These are phyloP conservation scores for Palythoa heliodiscus DNA, from an alignment of 92 coral and sea anemone species.

Conservation along the genomic window DNA sequence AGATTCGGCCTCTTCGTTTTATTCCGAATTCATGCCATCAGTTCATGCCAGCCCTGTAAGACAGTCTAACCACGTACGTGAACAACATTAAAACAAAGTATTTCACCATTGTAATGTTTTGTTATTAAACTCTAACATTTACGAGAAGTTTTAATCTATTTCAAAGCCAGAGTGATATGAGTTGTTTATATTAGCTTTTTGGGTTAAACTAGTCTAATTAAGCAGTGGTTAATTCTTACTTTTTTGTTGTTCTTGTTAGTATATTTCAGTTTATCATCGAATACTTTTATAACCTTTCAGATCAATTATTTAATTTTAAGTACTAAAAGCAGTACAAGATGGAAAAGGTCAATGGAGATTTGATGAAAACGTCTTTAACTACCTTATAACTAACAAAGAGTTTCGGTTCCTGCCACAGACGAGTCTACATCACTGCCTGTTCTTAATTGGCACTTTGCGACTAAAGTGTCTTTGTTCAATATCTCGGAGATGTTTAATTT, in stretches of 20 bases:
- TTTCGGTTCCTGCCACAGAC: background rate
- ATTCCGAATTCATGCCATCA: background rate
- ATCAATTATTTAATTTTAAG: background rate
- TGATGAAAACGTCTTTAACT: background rate
- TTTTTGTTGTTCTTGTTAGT: conserved; percentile 2
- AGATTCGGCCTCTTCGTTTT: background rate
- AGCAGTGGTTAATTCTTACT: background rate
- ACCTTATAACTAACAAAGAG: background rate
- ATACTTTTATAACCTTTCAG: background rate
- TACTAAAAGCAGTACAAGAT: background rate
- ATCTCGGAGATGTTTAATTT: background rate
- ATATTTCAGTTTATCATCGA: background rate
- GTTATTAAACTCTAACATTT: conserved; percentile 24
- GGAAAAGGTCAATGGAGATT: background rate
- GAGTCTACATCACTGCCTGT: background rate
- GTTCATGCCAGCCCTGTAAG: background rate
- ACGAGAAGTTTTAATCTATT: background rate
- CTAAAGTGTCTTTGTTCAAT: background rate
- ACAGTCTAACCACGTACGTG: background rate
- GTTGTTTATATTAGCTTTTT: background rate
- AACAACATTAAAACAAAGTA: conserved; percentile 4
- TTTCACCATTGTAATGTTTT: background rate
- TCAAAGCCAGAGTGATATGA: background rate
- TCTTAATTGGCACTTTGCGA: background rate
- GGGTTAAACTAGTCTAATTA: background rate